phyloP scores from a whole-genome alignment of 2,888 invertebrate species.

The Brachypalpus laphriformis region DNA sequence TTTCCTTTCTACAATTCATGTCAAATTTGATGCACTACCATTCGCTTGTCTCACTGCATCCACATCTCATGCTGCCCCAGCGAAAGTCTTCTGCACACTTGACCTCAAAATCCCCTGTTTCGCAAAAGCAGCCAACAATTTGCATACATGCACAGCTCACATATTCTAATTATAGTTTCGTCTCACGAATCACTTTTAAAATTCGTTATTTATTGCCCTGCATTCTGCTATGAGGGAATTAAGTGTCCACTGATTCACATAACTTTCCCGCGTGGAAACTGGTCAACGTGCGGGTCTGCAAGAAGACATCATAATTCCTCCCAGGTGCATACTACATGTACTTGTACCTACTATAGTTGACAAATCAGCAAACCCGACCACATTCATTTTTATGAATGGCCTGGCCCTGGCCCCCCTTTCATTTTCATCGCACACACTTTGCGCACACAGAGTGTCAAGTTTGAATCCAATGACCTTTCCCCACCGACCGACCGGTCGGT shows the following conservation, averaged over 20 bases:
- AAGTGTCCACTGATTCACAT: conserved; percentile 56
- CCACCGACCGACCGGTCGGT: background rate
- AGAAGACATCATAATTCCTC: conserved; percentile 64
- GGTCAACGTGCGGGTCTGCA: conserved; percentile 31
- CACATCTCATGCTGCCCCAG: conserved; percentile 26
- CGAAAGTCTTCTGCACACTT: conserved; percentile 61
- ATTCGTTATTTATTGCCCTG: conserved; percentile 66
- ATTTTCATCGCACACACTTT: conserved; percentile 52
- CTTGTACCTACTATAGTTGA: background rate
- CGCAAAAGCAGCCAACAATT: conserved; percentile 15
- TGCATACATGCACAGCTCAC: background rate
- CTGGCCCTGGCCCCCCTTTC: conserved; percentile 43
- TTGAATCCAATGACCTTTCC: conserved; percentile 60
- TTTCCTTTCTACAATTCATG: conserved; percentile 22
- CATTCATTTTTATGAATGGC: conserved; percentile 3
- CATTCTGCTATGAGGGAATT: conserved; percentile 41
- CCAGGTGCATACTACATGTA: conserved; percentile 39
- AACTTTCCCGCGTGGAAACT: conserved; percentile 67
- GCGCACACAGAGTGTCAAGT: conserved; percentile 4
- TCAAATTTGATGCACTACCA: background rate
- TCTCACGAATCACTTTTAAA: conserved; percentile 71
- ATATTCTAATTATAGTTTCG: conserved; percentile 59
- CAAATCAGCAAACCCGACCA: conserved; percentile 11
- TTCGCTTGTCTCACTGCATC: conserved; percentile 28
- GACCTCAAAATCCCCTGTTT: conserved; percentile 68